Percentiles rank a stretch among this genome's conserved stretches.
These are phyloP conservation scores for Parazoanthus darwini DNA, from an alignment of 92 coral and sea anemone genomes.

Conservation along the genomic window DNA sequence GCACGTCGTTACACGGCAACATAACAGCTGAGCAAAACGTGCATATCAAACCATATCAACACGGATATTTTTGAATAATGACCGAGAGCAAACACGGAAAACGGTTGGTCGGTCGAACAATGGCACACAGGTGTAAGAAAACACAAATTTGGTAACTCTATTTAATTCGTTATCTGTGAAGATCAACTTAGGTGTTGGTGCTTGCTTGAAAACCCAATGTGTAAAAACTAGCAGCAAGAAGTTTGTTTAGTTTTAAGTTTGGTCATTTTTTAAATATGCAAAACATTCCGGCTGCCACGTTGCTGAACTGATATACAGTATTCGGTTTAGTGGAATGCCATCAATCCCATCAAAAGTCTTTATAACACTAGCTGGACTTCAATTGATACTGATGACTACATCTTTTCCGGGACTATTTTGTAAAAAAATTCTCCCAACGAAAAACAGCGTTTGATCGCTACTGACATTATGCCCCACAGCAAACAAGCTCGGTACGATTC, in stretches of 20 bases:
- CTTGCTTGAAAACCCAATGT: background rate
- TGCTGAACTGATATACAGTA: background rate
- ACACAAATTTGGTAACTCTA: background rate
- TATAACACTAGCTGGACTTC: background rate
- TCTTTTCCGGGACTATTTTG: background rate
- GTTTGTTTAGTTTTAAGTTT: background rate
- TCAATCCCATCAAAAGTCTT: background rate
- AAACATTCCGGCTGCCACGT: background rate
- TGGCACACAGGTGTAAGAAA: background rate
- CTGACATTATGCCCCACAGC: background rate
- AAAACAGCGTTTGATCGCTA: background rate
- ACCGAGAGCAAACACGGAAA: slow-evolving; percentile 3
- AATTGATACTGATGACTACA: background rate
- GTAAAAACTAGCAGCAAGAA: background rate
- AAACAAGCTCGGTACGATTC: background rate
- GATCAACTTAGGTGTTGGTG: slow-evolving; percentile 10
- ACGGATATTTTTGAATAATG: slow-evolving; percentile 1
- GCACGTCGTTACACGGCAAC: slow-evolving; percentile 33
- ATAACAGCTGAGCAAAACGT: slow-evolving; percentile 33
- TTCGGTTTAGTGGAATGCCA: background rate
- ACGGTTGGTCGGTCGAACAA: slow-evolving; percentile 4
- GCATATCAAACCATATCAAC: slow-evolving; percentile 7
- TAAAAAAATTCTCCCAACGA: background rate
- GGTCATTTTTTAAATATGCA: background rate
- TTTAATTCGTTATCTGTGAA: background rate